Conservation (phyloP, 2,113 vertebrate genomes). For the Bufo gargarizans region DNA sequence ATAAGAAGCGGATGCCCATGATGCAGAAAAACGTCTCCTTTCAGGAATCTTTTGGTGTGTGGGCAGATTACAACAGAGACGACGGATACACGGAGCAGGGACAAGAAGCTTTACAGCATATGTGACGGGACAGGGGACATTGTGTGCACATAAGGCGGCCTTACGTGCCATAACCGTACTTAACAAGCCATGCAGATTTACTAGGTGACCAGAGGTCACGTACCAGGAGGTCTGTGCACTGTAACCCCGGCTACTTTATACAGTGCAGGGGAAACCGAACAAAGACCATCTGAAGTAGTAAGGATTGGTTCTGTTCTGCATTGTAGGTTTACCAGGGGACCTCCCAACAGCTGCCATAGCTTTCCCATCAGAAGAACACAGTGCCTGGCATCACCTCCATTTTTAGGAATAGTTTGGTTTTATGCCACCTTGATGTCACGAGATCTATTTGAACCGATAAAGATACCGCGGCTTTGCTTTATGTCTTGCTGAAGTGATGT, state of each 20-base stretch:
- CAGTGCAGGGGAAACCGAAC: too few species aligned
- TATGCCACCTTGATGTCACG: background rate
- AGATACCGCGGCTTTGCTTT: background rate
- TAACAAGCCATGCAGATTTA: conserved; percentile 11
- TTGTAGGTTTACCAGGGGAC: background rate
- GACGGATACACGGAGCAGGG: conserved; percentile 90
- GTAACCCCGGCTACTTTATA: background rate
- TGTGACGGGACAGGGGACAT: conserved; percentile 73
- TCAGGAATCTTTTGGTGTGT: conserved; percentile 77
- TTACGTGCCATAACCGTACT: background rate
- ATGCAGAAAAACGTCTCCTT: conserved; percentile 71
- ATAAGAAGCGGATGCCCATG: conserved; percentile 82
- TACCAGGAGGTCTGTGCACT: background rate
- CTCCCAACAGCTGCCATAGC: background rate
- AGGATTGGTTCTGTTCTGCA: background rate
- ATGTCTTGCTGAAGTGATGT: background rate
- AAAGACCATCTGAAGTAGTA: background rate
- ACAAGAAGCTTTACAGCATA: conserved; percentile 92
- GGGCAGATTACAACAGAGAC: conserved; percentile 79
- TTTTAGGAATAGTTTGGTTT: background rate
- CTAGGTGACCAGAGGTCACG: conserved; percentile 52
- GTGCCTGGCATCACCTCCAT: background rate
- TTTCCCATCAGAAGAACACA: background rate
- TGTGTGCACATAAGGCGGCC: conserved; percentile 47
- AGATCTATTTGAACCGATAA: background rate